A percentile compares a stretch with the other conserved stretches of the same genome.
These are phyloP conservation scores for Magallana ariakensis DNA, from an alignment of 1,140 invertebrate genomes.

Conservation along the genomic window DNA sequence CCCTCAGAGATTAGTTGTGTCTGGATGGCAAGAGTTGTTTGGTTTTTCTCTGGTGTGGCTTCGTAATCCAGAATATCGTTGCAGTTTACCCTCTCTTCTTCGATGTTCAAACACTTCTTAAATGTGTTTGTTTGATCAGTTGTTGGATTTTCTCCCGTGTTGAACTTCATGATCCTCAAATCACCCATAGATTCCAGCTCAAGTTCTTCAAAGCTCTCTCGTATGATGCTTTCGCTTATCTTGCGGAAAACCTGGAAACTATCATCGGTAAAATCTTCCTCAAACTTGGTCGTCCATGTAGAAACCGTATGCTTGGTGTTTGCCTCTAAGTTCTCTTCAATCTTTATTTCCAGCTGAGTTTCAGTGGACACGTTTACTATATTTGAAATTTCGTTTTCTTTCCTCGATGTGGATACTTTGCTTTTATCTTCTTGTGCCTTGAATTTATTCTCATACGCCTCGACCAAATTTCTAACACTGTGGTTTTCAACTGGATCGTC, in stretches of 20 bases:
- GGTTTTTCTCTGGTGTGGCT: background rate
- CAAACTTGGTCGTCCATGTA: background rate
- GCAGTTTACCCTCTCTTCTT: background rate
- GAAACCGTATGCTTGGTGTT: background rate
- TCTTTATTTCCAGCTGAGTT: background rate
- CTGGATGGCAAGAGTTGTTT: background rate
- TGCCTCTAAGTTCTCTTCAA: background rate
- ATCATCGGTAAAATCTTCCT: background rate
- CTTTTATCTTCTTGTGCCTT: background rate
- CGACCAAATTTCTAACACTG: background rate
- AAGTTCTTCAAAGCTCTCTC: background rate
- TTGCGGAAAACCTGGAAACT: background rate
- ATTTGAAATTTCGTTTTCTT: background rate
- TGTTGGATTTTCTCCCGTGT: background rate
- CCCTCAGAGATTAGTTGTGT: background rate
- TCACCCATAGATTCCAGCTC: background rate
- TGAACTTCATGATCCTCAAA: background rate
- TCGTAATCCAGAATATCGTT: background rate
- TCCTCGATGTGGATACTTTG: background rate
- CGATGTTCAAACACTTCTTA: background rate
- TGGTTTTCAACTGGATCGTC: background rate
- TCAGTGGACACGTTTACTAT: background rate
- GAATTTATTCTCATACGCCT: background rate
- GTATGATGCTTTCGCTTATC: conserved; percentile 13
- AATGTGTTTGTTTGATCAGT: background rate